Conservation (phyloP, 2,888 invertebrate species). For the Acanthococcus lagerstroemiae region DNA sequence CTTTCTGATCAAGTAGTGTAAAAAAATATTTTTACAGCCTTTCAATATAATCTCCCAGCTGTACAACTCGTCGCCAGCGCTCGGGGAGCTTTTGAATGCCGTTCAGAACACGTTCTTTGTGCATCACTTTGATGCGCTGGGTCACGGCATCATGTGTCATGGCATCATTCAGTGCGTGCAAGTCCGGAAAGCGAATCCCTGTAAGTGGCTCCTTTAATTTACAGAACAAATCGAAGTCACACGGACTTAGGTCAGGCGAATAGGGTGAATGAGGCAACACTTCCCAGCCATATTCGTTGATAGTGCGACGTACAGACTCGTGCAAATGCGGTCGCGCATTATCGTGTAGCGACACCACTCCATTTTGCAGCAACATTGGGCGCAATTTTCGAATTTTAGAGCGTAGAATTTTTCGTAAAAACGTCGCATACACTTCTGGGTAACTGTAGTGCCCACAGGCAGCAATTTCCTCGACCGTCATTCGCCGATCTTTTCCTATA, state of each 20-base stretch:
- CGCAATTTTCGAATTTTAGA: background rate
- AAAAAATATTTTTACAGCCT: too few species aligned
- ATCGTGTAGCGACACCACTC: background rate
- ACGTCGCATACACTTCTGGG: background rate
- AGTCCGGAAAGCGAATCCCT: too few species aligned
- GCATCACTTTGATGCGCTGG: too few species aligned
- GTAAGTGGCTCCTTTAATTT: background rate
- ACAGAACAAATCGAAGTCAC: background rate
- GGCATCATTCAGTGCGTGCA: too few species aligned
- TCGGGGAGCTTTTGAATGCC: too few species aligned
- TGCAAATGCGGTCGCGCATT: background rate
- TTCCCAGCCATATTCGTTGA: background rate
- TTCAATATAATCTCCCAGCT: too few species aligned
- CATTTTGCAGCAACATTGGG: background rate
- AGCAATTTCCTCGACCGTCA: too few species aligned
- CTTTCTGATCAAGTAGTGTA: too few species aligned
- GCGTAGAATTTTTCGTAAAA: background rate
- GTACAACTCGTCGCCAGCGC: too few species aligned
- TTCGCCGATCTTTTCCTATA: too few species aligned
- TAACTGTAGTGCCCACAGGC: background rate
- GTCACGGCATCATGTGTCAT: too few species aligned
- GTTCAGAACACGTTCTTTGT: too few species aligned
- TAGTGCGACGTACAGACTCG: background rate
- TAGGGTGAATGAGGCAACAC: background rate
- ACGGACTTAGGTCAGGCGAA: background rate